A percentile compares a stretch with the other conserved stretches of the same genome.
phyloP scores from a whole-genome alignment of 2,113 vertebrate genomes.

The Raja brachyura region DNA sequence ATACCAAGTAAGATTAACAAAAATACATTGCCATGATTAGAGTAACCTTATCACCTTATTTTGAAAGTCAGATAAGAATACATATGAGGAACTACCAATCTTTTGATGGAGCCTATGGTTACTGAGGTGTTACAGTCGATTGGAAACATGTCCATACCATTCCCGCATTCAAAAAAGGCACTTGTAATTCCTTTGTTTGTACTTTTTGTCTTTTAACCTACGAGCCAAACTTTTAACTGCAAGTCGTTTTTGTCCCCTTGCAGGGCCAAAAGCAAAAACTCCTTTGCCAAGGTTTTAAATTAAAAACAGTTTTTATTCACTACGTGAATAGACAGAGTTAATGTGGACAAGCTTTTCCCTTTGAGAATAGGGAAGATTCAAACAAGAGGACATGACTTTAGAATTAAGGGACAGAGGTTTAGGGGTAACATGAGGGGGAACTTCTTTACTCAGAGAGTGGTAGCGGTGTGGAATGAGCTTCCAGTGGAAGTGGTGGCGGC shows the following conservation, averaged over 20 bases:
- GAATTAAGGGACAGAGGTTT: too few species aligned
- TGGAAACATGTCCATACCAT: neutral
- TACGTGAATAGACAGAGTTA: too few species aligned
- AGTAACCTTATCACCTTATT: neutral
- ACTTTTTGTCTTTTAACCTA: neutral
- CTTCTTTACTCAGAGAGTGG: too few species aligned
- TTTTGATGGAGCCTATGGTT: neutral
- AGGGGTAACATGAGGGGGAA: too few species aligned
- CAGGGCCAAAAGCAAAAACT: neutral
- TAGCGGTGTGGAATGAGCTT: too few species aligned
- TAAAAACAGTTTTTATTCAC: constrained; percentile 3
- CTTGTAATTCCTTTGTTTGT: neutral
- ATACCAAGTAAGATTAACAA: neutral
- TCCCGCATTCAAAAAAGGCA: neutral
- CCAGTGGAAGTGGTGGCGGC: too few species aligned
- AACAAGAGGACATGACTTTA: too few species aligned
- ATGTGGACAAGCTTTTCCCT: too few species aligned
- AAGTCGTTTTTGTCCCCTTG: neutral
- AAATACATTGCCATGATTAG: neutral
- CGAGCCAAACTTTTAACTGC: neutral
- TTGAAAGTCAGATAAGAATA: neutral
- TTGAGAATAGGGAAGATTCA: too few species aligned
- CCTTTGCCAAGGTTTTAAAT: neutral
- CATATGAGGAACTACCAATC: neutral
- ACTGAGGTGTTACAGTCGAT: neutral